Conservation (phyloP, 2,797 vertebrate species). For the Fistularia tabacaria region DNA sequence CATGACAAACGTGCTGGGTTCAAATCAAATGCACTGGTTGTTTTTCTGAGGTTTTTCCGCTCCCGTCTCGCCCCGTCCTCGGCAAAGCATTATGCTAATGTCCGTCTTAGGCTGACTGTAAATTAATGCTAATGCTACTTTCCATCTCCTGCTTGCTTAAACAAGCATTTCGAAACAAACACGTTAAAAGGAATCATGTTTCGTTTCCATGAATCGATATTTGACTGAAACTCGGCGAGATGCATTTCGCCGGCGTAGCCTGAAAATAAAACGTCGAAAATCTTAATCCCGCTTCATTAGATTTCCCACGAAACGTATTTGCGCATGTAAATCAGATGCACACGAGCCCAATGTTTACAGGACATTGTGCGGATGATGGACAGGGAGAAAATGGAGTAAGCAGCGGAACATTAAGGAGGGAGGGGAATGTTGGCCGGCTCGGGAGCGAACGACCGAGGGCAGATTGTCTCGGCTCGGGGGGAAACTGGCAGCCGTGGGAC, state of each 20-base stretch:
- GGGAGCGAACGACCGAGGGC: constrained; percentile 47
- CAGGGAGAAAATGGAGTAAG: background rate
- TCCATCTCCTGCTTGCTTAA: background rate
- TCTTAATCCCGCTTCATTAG: background rate
- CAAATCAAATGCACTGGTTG: too few species aligned
- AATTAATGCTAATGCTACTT: background rate
- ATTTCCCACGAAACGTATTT: background rate
- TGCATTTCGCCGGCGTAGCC: constrained; percentile 1
- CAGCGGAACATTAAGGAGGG: constrained; percentile 6
- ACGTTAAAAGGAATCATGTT: constrained; percentile 1
- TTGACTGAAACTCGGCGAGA: constrained; percentile 1
- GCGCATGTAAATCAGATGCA: constrained; percentile 8
- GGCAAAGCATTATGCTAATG: too few species aligned
- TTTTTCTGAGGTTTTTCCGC: too few species aligned
- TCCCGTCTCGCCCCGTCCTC: too few species aligned
- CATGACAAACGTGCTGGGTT: too few species aligned
- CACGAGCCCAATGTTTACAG: background rate
- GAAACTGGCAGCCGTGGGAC: constrained; percentile 52
- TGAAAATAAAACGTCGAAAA: constrained; percentile 3
- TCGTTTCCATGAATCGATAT: background rate
- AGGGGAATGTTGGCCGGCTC: constrained; percentile 26
- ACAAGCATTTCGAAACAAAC: constrained; percentile 1
- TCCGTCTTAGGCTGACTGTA: background rate
- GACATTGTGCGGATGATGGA: constrained; percentile 3
- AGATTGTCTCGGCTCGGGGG: constrained; percentile 60